A percentile compares a stretch with the other conserved stretches of the same genome.
These are phyloP conservation scores for Deladenus siricidicola DNA, from an alignment of 2,888 invertebrate genomes.

Conservation along the genomic window DNA sequence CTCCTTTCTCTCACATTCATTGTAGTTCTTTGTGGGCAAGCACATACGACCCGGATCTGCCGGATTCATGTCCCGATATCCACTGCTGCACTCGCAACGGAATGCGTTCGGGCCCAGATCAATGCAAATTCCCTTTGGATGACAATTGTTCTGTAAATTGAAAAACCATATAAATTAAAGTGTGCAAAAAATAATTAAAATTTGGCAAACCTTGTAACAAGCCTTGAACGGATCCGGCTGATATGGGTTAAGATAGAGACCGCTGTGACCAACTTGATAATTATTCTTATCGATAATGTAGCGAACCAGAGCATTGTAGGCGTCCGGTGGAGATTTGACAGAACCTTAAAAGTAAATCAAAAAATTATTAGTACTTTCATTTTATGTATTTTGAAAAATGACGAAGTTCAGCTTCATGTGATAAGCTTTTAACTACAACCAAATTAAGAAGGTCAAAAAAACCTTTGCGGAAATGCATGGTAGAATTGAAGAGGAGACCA, in stretches of 20 bases:
- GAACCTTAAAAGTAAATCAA: constrained; percentile 20
- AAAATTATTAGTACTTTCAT: neutral
- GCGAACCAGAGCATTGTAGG: constrained; percentile 43
- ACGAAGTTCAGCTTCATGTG: neutral
- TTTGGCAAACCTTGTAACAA: constrained; percentile 42
- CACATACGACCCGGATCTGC: constrained; percentile 46
- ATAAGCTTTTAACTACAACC: neutral
- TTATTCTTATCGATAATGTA: constrained; percentile 46
- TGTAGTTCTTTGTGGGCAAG: constrained; percentile 47
- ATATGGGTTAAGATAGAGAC: constrained; percentile 42
- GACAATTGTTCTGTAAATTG: constrained; percentile 40
- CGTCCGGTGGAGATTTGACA: constrained; percentile 48
- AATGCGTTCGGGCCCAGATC: constrained; percentile 48
- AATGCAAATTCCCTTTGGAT: constrained; percentile 46
- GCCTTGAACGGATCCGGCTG: constrained; percentile 52
- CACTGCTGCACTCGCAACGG: constrained; percentile 46
- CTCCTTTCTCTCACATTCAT: constrained; percentile 47
- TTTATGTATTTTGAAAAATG: too few relatives aligned
- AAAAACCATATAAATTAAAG: too few relatives aligned
- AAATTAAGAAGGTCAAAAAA: neutral
- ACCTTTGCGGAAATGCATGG: constrained; percentile 49
- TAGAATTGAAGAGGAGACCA: constrained; percentile 51
- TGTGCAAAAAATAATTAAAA: neutral
- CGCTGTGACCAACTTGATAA: constrained; percentile 50
- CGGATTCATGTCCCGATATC: constrained; percentile 49